phyloP scores from a whole-genome alignment of 2,797 vertebrate species.

The Rhinella marina region DNA sequence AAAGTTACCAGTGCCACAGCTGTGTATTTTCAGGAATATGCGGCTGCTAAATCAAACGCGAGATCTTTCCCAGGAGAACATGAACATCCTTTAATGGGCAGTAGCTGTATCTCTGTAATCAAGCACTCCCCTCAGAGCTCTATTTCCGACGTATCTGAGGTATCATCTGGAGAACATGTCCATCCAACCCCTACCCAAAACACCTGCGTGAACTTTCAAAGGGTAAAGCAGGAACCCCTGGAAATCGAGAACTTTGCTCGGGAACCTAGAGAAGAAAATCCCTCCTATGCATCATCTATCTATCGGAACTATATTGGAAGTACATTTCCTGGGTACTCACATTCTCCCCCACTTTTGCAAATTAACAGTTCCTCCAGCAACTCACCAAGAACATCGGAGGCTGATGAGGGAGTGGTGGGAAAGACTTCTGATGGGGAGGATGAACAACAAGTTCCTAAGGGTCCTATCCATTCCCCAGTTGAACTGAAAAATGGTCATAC shows the following conservation, averaged over 20 bases:
- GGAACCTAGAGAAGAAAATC: constrained; percentile 77
- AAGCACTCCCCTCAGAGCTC: constrained; percentile 90
- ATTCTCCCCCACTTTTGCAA: constrained; percentile 84
- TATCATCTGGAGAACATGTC: constrained; percentile 70
- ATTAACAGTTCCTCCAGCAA: constrained; percentile 85
- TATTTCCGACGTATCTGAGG: constrained; percentile 79
- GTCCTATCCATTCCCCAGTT: constrained; percentile 78
- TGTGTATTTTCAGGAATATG: constrained; percentile 84
- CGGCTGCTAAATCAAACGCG: constrained; percentile 71
- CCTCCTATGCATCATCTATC: constrained; percentile 78
- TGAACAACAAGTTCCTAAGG: constrained; percentile 95
- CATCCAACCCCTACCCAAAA: constrained; percentile 71
- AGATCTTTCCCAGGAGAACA: constrained; percentile 76
- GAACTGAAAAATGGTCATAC: constrained; percentile 83
- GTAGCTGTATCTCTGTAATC: constrained; percentile 93
- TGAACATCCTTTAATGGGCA: constrained; percentile 77
- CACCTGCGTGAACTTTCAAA: constrained; percentile 76
- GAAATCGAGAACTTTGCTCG: constrained; percentile 77
- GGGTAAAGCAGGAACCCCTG: constrained; percentile 86
- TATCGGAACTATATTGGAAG: constrained; percentile 80
- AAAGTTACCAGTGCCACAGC: constrained; percentile 80
- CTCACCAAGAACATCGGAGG: constrained; percentile 88
- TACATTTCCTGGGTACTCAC: constrained; percentile 79
- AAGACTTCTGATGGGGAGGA: constrained; percentile 95
- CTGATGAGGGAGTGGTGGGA: constrained; percentile 84